phyloP scores from a whole-genome alignment of 2,797 vertebrate species.

The Danio tinwini region DNA sequence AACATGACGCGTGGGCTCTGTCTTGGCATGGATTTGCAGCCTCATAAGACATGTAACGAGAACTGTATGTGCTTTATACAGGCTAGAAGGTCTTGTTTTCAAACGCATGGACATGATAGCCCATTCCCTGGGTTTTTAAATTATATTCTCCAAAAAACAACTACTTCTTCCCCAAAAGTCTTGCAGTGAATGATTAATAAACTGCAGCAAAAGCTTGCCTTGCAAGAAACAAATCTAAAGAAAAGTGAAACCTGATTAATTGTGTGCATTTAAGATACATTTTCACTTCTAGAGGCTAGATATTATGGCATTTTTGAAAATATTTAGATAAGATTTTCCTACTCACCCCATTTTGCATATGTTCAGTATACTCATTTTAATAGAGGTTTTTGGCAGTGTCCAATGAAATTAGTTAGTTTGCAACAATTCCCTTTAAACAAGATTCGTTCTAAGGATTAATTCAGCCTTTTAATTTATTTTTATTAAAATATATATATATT shows the following conservation, averaged over 20 bases:
- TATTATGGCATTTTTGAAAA: no score
- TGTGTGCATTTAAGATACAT: not conserved
- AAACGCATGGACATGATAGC: not conserved
- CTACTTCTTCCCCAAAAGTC: not conserved
- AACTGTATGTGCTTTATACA: conserved; percentile 29
- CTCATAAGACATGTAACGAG: conserved; percentile 17
- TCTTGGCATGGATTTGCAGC: conserved; percentile 12
- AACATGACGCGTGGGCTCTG: conserved; percentile 20
- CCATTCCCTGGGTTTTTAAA: not conserved
- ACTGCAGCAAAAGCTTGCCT: not conserved
- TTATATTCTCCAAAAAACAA: conserved; percentile 1
- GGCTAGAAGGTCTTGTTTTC: not conserved
- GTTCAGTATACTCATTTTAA: not conserved
- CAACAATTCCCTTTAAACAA: not conserved
- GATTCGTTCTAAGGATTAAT: not conserved
- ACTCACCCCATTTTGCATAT: not conserved
- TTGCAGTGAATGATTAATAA: not conserved
- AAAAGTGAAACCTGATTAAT: not conserved
- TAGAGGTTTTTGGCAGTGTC: not conserved
- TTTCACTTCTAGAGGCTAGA: not conserved
- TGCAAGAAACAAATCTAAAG: not conserved
- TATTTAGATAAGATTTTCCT: not conserved
- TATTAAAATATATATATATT: no score
- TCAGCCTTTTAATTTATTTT: not conserved
- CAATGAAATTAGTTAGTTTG: not conserved